Conservation (phyloP, 2,113 vertebrate species). For the Echinops telfairi region DNA sequence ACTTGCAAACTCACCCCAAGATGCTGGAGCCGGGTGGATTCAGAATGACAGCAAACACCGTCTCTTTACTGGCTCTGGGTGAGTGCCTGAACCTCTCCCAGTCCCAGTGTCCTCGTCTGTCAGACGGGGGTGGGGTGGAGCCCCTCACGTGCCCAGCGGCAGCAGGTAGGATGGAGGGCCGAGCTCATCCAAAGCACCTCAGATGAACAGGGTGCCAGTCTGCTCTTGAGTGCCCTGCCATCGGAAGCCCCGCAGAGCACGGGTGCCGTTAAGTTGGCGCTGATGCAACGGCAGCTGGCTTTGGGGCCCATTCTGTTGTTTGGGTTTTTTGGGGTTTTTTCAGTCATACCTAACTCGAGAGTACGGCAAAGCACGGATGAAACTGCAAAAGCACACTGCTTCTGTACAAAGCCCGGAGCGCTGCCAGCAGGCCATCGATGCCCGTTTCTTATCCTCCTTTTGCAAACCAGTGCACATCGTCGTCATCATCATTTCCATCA, state of each 20-base stretch:
- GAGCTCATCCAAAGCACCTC: background rate
- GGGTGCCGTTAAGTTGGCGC: too few relatives aligned
- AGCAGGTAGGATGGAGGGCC: background rate
- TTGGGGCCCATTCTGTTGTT: background rate
- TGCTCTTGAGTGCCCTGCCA: background rate
- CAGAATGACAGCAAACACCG: background rate
- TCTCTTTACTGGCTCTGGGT: background rate
- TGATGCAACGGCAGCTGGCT: too few relatives aligned
- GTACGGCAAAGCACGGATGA: background rate
- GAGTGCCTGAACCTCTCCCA: background rate
- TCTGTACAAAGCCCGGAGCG: background rate
- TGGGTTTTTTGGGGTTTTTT: background rate
- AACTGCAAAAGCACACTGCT: background rate
- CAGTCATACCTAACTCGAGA: background rate
- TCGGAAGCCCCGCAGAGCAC: background rate
- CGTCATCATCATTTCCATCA: background rate
- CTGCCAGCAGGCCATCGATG: background rate
- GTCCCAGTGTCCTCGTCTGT: background rate
- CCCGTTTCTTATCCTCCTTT: background rate
- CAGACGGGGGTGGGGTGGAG: background rate
- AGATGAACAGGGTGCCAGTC: background rate
- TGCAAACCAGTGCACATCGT: background rate
- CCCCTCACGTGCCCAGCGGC: background rate
- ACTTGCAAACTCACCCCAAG: rapidly evolving
- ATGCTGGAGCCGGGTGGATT: rapidly evolving